Conservation (phyloP, 2,888 invertebrate species). For the Zeuzera pyrina region DNA sequence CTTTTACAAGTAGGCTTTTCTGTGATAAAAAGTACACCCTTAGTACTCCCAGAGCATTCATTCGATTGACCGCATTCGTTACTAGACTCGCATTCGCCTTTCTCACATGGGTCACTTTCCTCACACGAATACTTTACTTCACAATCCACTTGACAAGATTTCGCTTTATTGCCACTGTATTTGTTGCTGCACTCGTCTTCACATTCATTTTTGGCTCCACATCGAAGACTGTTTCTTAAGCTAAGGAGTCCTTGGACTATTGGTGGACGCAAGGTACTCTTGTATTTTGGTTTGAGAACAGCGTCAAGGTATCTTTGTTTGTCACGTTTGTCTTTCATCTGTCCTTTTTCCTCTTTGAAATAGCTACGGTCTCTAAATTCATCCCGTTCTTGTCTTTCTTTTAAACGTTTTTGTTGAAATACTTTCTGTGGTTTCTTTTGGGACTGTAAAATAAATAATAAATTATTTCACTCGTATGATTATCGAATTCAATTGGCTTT, state of each 20-base stretch:
- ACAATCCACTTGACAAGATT: constrained; percentile 22
- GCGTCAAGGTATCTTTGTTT: constrained; percentile 6
- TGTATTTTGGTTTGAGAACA: too few species aligned
- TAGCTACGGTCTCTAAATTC: too few species aligned
- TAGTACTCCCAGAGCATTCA: constrained; percentile 14
- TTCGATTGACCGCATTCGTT: constrained; percentile 16
- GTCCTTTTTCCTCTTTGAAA: too few species aligned
- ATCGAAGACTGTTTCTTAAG: constrained; percentile 23
- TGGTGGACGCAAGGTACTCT: constrained; percentile 23
- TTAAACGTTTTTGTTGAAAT: too few species aligned
- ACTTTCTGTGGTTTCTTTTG: too few species aligned
- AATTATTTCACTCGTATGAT: too few species aligned
- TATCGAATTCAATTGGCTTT: too few species aligned
- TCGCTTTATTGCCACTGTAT: too few species aligned
- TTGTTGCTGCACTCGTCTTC: constrained; percentile 20
- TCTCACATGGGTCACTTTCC: constrained; percentile 13
- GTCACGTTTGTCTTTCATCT: too few species aligned
- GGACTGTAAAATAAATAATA: too few species aligned
- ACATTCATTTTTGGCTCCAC: constrained; percentile 29
- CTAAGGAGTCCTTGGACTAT: constrained; percentile 28
- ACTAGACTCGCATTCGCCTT: constrained; percentile 3
- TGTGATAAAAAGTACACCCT: constrained; percentile 4
- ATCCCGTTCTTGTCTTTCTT: too few species aligned
- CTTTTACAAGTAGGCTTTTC: constrained; percentile 8
- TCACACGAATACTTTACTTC: constrained; percentile 25